These are phyloP conservation scores for Hassar affinis DNA, from an alignment of 2,113 vertebrate species.

Conservation along the genomic window DNA sequence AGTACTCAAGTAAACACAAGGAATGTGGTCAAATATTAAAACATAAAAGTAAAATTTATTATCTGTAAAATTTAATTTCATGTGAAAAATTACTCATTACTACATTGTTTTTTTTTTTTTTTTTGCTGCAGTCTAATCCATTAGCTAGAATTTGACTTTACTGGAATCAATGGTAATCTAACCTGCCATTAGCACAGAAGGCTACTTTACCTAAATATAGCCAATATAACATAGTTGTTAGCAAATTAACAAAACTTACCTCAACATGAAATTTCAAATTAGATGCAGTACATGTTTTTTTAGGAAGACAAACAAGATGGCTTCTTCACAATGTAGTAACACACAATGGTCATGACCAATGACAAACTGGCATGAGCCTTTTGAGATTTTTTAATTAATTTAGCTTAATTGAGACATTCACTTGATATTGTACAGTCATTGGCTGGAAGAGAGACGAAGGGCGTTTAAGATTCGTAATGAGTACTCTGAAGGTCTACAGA, in stretches of 20 bases:
- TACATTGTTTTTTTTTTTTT: neutral
- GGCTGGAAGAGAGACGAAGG: neutral
- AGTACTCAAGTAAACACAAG: neutral
- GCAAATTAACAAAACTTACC: neutral
- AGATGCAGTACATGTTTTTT: neutral
- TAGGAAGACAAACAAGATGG: neutral
- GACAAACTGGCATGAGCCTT: neutral
- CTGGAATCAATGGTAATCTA: neutral
- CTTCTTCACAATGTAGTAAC: neutral
- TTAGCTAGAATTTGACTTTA: neutral
- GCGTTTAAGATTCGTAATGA: neutral
- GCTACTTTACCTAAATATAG: neutral
- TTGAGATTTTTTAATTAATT: too few species aligned
- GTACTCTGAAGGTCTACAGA: neutral
- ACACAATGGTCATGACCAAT: neutral
- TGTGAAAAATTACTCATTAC: neutral
- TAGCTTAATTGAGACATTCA: neutral
- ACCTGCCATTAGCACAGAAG: neutral
- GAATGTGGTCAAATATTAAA: neutral
- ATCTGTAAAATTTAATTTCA: neutral
- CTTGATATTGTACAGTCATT: neutral
- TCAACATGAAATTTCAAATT: neutral
- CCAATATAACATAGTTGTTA: neutral
- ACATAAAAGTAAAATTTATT: neutral
- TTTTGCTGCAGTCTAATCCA: neutral